Evolutionary conservation across 2,113 vertebrate species (phyloP).

Genomic region (Ardeotis arabs): DNA sequence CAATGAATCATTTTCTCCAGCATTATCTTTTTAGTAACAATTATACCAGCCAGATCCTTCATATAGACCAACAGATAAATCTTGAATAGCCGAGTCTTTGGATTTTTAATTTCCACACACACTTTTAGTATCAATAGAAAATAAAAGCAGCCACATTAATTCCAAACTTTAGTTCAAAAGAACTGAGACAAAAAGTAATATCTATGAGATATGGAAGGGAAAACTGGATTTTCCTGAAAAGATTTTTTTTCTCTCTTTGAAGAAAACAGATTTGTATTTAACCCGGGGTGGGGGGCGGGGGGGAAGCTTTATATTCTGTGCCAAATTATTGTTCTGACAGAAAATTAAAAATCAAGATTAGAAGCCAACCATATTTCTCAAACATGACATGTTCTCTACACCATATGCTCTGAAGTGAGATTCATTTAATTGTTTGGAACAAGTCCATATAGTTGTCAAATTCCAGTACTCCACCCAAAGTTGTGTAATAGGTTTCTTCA

Average conservation of each 20-base stretch:
- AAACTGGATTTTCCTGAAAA: not conserved
- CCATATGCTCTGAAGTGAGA: slow-evolving; percentile 59
- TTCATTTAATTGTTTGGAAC: slow-evolving; percentile 63
- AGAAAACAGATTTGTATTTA: slow-evolving; percentile 9
- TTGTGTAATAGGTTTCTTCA: slow-evolving; percentile 44
- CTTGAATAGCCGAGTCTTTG: not conserved
- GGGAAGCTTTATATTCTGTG: not conserved
- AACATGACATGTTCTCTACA: slow-evolving; percentile 52
- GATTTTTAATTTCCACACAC: not conserved
- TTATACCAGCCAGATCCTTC: not conserved
- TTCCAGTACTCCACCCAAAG: slow-evolving; percentile 32
- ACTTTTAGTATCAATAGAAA: not conserved
- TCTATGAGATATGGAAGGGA: not conserved
- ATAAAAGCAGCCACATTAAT: not conserved
- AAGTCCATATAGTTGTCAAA: slow-evolving; percentile 47
- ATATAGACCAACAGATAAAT: not conserved
- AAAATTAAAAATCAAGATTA: slow-evolving; percentile 65
- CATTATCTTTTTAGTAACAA: not conserved
- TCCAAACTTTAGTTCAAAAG: not conserved
- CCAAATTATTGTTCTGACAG: slow-evolving; percentile 54
- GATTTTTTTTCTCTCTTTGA: not conserved
- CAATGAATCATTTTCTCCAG: not conserved
- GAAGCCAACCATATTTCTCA: slow-evolving; percentile 63
- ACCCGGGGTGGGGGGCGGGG: not conserved
- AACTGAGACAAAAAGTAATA: not conserved